Percentiles rank a stretch among this genome's conserved stretches.
Evolutionary conservation across 1,140 invertebrate genomes (phyloP).

Genomic region (Lysiphlebus fabarum): DNA sequence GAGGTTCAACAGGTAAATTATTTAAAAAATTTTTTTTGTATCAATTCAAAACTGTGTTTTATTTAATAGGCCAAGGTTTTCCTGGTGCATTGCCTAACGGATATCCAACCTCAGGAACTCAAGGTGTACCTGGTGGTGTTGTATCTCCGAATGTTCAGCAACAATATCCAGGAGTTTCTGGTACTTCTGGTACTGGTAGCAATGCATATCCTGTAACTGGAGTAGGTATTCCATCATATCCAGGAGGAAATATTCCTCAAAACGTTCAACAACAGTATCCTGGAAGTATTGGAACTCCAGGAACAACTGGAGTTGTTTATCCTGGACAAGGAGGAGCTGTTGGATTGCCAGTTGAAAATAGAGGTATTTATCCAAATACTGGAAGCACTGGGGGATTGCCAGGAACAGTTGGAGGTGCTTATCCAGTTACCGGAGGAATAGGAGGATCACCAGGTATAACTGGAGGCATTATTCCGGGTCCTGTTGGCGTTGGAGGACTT

Average conservation of each 20-base stretch:
- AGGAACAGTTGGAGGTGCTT: no score
- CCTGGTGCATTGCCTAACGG: no score
- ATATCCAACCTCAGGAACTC: no score
- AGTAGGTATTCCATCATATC: neutral
- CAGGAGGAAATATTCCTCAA: slow-evolving; percentile 1
- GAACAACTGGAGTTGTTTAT: neutral
- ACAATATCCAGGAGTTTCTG: slow-evolving; percentile 3
- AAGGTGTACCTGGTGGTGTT: neutral
- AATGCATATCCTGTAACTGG: neutral
- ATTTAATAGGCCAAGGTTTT: no score
- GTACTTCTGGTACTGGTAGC: slow-evolving; percentile 5
- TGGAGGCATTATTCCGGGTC: neutral
- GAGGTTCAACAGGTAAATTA: no score
- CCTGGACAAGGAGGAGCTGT: neutral
- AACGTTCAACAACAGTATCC: slow-evolving; percentile 1
- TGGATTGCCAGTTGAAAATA: neutral
- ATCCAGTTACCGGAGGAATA: neutral
- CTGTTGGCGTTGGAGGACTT: neutral
- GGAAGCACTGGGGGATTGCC: no score
- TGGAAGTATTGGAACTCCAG: slow-evolving; percentile 2
- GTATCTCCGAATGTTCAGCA: neutral
- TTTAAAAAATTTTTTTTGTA: no score
- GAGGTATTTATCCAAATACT: neutral
- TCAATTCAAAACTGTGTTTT: no score
- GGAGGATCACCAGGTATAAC: neutral